Base-by-base conservation (phyloP, 2,888 invertebrate genomes). In the Pelosia muscerda region DNA sequence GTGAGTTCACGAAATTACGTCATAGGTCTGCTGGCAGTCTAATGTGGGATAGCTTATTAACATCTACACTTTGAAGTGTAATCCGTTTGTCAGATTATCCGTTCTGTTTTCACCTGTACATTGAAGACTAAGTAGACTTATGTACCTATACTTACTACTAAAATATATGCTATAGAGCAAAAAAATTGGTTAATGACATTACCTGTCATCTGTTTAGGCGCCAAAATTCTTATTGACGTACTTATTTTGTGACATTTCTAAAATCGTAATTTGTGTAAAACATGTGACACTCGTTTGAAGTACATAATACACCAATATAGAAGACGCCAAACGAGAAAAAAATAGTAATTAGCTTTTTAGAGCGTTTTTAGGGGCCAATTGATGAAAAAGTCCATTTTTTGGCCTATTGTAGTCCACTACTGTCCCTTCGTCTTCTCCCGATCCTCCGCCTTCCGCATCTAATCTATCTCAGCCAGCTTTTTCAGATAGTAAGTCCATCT, bases 1-100 rank as follows among this genome's bases (percentile, higher is more conserved):
- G 63, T 75, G 68, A 65, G 66, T 83, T 84, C 85, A 88, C 90
- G 88, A 90, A 88, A 85, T 90, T 88, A 80, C 88, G 85, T 88
- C 88, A 89, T 76, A 68, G 72, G 76, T 75, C 81, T 80, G 75
- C 73, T 72, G 76, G 74, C 67, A 64, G 63, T 68, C 69, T 71
- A 65, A 25, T 28, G 63, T 49, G 23, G 59, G 63, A 63, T 67
- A 68, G 70, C 59, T 66, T 58, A 25, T 38, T 23, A n/a, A n/a
- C 15, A 38, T 34, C 60, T 63, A 25, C 49, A 25, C 49, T 42
- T 55, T 22, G 54, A 62, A n/a, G 22, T 2, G 9, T 31, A 63
- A 26, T 9, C 8, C 54, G 31, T 31, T 31, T 8, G 31, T 31
- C 3, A 28, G 28, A 28, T 28, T 28, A 28, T 28, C 6, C 31